These are phyloP conservation scores for Synanthedon formicaeformis DNA, from an alignment of 2,888 invertebrate species.

Conservation along the genomic window DNA sequence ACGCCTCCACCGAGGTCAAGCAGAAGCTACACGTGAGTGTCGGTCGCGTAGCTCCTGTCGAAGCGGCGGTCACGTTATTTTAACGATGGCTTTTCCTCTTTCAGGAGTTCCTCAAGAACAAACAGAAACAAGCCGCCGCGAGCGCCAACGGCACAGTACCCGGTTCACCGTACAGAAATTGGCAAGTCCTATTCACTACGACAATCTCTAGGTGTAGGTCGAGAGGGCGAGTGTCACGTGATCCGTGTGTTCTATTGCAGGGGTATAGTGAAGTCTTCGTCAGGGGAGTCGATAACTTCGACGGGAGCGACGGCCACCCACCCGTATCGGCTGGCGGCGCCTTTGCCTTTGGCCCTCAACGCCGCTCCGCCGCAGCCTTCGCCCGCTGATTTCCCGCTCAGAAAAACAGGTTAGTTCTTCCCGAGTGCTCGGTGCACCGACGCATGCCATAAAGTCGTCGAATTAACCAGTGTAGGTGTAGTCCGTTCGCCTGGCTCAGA, in stretches of 20 bases:
- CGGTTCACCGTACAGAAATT: constrained; percentile 81
- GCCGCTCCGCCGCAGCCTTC: constrained; percentile 45
- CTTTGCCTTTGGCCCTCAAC: constrained; percentile 52
- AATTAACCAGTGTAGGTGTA: no score
- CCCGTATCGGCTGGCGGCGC: constrained; percentile 77
- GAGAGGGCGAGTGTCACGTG: background rate
- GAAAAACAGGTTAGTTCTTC: constrained; percentile 87
- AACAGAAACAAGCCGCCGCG: constrained; percentile 83
- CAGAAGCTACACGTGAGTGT: constrained; percentile 86
- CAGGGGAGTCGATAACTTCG: constrained; percentile 74
- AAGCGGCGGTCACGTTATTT: no score
- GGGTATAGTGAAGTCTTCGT: constrained; percentile 75
- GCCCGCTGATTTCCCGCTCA: constrained; percentile 84
- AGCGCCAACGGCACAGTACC: constrained; percentile 78
- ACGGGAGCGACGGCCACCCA: constrained; percentile 70
- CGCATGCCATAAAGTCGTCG: no score
- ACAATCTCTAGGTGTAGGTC: background rate
- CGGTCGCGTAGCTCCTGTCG: background rate
- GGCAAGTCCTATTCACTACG: constrained; percentile 64
- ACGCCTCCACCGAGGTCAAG: constrained; percentile 96
- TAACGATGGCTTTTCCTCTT: constrained; percentile 9
- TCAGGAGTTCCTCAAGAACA: constrained; percentile 84
- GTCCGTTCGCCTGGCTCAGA: no score
- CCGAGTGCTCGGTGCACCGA: no score
- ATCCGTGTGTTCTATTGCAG: constrained; percentile 28